Percentiles rank a stretch among this genome's conserved stretches.
Evolutionary conservation across 2,888 invertebrate species (phyloP).

Genomic region (Cosmia pyralina): DNA sequence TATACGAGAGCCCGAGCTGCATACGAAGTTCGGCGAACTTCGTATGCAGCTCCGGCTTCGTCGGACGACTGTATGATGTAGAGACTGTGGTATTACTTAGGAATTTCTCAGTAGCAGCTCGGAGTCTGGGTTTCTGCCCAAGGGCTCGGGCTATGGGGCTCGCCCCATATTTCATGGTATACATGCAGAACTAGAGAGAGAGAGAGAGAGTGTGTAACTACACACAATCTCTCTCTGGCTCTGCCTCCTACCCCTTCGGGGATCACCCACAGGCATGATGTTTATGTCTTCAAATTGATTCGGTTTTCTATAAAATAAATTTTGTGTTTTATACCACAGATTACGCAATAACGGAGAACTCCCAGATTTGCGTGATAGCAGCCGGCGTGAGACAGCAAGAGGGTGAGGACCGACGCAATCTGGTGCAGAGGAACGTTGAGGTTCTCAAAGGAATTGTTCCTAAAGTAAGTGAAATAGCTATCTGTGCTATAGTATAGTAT

Average conservation of each 20-base stretch:
- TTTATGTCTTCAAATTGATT: background rate
- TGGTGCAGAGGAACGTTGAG: slow-evolving; percentile 97
- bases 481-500: background rate
- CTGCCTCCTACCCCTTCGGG: background rate
- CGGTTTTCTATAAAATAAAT: background rate
- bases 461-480: slow-evolving; percentile 73
- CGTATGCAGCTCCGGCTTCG: no score
- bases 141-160: no score
- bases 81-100: no score
- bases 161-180: no score
- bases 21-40: no score
- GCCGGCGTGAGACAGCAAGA: slow-evolving; percentile 97
- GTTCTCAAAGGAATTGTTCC: slow-evolving; percentile 97
- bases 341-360: slow-evolving; percentile 94
- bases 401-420: slow-evolving; percentile 95
- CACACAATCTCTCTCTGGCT: no score
- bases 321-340: slow-evolving; percentile 84
- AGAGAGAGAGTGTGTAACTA: no score
- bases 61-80: no score
- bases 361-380: slow-evolving; percentile 96
- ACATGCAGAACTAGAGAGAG: no score
- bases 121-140: background rate
- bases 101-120: background rate
- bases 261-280: background rate
- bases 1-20: no score